Base-by-base conservation (phyloP, 2,888 invertebrate species). In the Synanthedon formicaeformis region DNA sequence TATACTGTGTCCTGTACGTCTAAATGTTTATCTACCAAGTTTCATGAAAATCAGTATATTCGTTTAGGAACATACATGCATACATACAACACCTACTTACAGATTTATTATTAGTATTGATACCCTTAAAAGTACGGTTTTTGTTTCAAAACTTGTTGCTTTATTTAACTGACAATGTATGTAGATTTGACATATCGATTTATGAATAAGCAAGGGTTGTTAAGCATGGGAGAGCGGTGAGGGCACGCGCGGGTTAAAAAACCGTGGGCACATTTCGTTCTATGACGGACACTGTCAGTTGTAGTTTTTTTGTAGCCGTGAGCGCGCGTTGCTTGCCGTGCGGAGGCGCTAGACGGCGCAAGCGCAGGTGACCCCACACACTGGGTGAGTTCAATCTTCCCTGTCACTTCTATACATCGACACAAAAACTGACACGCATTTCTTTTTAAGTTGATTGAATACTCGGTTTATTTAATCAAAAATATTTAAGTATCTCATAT, bases 131-230 rank as follows among this genome's bases (percentile, higher is more conserved):
- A 34, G 10, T 34, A 34, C 10, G 34, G 8, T 34, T 34, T 34
- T 34, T 34, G 34, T 34, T 34, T 10, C 10, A 10, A 34, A 34
- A 34, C 34, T 34, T 34, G 34, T 10, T 34, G 34, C 8, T 34
- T 10, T 34, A 34, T 10, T 8, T 10, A 1, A 34, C 34, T 34
- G 34, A 34, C 2, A 14, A 4, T 45, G 45, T 45, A 14, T 16
- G 49, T 49, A 16, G 49, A 16, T 16, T 45, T 71, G 71, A 75
- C 62, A 75, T 69, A 69, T 70, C 66, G 68, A 67, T 74, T 71
- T 75, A 77, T 83, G 81, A 75, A 79, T 81, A 80, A 75, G 83
- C 73, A 81, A 85, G 87, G 86, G 85, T 82, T 85, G 75, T 70
- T 69, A 71, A 71, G 61, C 59, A 27, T 27, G 27, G 57, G 58